Conservation (phyloP, 2,113 vertebrate species). For the Melanocharis versteri region DNA sequence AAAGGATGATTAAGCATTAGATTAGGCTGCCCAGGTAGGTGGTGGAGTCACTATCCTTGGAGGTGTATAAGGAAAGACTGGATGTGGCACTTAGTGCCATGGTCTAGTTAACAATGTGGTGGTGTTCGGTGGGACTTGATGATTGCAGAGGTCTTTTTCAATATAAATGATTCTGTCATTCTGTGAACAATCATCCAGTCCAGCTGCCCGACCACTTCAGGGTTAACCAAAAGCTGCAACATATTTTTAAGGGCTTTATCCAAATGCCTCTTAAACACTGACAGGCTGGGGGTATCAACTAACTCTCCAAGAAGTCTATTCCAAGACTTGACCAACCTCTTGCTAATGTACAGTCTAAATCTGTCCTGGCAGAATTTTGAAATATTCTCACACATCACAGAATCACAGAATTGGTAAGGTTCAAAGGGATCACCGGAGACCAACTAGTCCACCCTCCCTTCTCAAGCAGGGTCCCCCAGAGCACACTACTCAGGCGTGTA, state of each 20-base stretch:
- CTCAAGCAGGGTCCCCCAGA: not conserved
- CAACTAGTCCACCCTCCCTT: not conserved
- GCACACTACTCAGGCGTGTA: fast-evolving
- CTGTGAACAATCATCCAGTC: not conserved
- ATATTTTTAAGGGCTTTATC: not conserved
- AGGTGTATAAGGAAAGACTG: not conserved
- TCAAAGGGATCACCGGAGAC: not conserved
- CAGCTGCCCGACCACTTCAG: not conserved
- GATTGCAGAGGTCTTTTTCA: not conserved
- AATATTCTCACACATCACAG: not conserved
- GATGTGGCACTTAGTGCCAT: not conserved
- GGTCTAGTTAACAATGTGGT: not conserved
- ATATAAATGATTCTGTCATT: not conserved
- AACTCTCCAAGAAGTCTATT: not conserved
- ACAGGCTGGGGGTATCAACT: too few species aligned
- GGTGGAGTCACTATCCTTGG: not conserved
- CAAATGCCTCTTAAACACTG: not conserved
- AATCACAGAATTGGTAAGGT: not conserved
- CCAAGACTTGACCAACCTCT: not conserved
- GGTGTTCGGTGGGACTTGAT: not conserved
- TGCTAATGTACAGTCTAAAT: fast-evolving
- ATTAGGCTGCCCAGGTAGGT: not conserved
- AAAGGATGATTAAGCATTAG: not conserved
- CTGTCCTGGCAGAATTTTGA: not conserved
- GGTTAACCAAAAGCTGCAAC: not conserved